A percentile compares a stretch with the other conserved stretches of the same genome.
These are phyloP conservation scores for Pyrocoelia pectoralis DNA, from an alignment of 2,888 invertebrate species.

Conservation along the genomic window DNA sequence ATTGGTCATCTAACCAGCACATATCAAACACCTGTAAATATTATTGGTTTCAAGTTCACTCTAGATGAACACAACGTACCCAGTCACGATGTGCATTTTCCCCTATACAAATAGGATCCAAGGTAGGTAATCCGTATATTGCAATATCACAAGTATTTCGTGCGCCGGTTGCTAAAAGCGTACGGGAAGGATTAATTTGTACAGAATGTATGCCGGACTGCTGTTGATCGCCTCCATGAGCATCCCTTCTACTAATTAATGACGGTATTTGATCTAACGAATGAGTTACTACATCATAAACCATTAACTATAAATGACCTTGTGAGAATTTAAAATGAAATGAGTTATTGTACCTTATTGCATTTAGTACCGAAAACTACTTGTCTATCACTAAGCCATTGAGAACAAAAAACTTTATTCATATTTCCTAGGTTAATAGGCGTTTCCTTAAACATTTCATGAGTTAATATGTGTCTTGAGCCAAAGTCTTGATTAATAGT, in stretches of 20 bases:
- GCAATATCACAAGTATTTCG: conserved; percentile 93
- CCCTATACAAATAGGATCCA: conserved; percentile 94
- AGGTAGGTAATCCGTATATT: conserved; percentile 87
- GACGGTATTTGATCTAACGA: conserved; percentile 91
- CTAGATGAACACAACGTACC: conserved; percentile 60
- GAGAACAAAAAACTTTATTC: conserved; percentile 94
- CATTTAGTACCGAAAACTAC: conserved; percentile 97
- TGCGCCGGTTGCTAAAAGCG: conserved; percentile 90
- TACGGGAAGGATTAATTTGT: conserved; percentile 91
- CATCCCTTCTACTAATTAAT: conserved; percentile 70
- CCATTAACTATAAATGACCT: conserved; percentile 73
- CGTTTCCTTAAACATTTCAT: conserved; percentile 88
- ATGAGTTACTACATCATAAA: conserved; percentile 88
- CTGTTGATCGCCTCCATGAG: conserved; percentile 66
- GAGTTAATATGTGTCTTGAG: conserved; percentile 86
- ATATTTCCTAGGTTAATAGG: conserved; percentile 84
- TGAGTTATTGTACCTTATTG: conserved; percentile 75
- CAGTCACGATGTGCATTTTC: conserved; percentile 92
- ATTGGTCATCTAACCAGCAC: conserved; percentile 96
- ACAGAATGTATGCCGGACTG: conserved; percentile 94
- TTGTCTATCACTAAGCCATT: conserved; percentile 94
- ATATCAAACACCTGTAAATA: conserved; percentile 75
- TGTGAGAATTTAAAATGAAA: neutral
- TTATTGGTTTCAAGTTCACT: neutral
- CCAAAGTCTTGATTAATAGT: conserved; percentile 81